Base-by-base conservation (phyloP, 2,113 vertebrate species). In the Aphyosemion australe region DNA sequence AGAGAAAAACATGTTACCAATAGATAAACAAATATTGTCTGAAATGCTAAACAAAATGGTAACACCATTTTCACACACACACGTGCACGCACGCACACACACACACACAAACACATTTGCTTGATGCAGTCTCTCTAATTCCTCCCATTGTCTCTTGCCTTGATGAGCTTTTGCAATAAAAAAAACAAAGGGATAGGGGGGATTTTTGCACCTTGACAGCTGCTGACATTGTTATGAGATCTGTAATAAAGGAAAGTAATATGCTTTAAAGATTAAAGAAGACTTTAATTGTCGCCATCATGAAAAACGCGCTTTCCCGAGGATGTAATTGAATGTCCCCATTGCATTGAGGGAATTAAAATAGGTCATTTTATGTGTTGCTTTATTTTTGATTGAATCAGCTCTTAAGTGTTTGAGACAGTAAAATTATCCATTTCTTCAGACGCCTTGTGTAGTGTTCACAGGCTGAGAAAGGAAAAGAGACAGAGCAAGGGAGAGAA, bases 301-400 rank as follows among this genome's bases (percentile, higher is more conserved):
- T 91, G 90, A 90, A 85, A 92, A 92, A 89, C 82, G 74, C 55
- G 87, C 70, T 80, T 65, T 80, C 81, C 82, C 57, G 51, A 79
- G 85, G 82, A 87, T 75, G 72, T 93, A 92, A 92, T 92, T 92
- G 91, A 92, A 93, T 90, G 90, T 90, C 74, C 80, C 69, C 75
- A 34, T 74, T 69, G 79, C 85, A 83, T 81, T 65, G 86, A 31
- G 41, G 80, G 84, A 88, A 92, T 93, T 93, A 92, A 91, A 91
- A 91, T 87, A 75, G 90, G 89, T 90, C 83, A 87, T 89, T 89
- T 90, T 89, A 90, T 83, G 86, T 85, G 87, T 90, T 90, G 90
- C 91, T 89, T 90, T 91, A 91, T 90, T 86, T 92, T 90, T 93
- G 92, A 92, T 90, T 91, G 92, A 92, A 92, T 90, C 88, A 61